These are phyloP conservation scores for Liasis olivaceus DNA, from an alignment of 2,797 vertebrate genomes.

Conservation along the genomic window DNA sequence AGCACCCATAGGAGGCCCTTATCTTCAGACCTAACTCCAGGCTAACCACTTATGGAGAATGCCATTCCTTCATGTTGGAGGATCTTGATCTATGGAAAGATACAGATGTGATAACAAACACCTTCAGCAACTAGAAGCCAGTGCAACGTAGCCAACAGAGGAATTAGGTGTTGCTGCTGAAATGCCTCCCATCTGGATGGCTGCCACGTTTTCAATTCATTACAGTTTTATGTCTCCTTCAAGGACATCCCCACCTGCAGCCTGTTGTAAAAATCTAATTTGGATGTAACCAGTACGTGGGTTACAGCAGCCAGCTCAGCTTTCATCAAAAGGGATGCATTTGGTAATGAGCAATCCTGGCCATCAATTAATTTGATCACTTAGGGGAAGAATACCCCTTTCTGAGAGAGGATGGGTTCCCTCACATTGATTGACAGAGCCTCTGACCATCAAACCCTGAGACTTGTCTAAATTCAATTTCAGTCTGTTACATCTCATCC, in stretches of 20 bases:
- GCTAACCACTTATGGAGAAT: neutral
- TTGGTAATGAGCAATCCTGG: neutral
- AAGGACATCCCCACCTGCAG: neutral
- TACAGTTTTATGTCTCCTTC: neutral
- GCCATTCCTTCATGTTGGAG: neutral
- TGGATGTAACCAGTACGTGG: neutral
- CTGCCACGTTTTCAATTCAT: neutral
- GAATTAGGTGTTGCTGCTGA: neutral
- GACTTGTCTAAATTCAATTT: neutral
- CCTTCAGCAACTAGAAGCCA: neutral
- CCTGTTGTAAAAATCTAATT: neutral
- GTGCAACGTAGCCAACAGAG: neutral
- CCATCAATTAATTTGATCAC: neutral
- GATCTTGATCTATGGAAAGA: neutral
- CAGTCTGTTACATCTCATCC: neutral
- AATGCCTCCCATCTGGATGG: neutral
- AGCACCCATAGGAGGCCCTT: neutral
- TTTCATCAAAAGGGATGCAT: neutral
- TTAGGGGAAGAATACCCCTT: neutral
- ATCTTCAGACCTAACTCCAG: neutral
- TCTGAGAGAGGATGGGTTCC: neutral
- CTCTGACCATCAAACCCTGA: neutral
- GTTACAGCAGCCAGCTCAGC: neutral
- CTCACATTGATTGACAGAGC: neutral
- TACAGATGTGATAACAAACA: neutral